Evolutionary conservation across 2,113 vertebrate species (phyloP).

Genomic region (Lamprologus tigripictilis): DNA sequence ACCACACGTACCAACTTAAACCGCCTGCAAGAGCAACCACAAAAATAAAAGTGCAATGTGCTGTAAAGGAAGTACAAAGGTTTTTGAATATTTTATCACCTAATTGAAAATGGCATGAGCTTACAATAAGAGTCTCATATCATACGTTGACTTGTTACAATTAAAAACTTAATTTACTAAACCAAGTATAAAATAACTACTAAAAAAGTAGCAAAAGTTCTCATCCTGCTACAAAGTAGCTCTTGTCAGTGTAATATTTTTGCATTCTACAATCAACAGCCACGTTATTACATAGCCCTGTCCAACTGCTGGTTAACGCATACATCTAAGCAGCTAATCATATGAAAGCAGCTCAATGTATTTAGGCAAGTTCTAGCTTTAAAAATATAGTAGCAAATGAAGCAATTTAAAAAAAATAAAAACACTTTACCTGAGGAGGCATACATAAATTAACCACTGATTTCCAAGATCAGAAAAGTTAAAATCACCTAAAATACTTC

Average conservation of each 20-base stretch:
- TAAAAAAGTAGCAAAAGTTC: neutral
- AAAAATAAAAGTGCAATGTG: neutral
- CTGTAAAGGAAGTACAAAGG: neutral
- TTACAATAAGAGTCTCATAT: neutral
- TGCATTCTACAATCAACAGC: neutral
- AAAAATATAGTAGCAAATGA: neutral
- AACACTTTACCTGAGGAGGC: neutral
- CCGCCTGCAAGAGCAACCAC: constrained; percentile 50
- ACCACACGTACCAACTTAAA: constrained; percentile 79
- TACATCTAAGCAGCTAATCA: neutral
- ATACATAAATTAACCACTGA: neutral
- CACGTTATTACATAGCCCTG: neutral
- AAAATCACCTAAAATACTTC: neutral
- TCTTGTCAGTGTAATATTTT: neutral
- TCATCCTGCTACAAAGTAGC: neutral
- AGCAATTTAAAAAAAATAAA: neutral
- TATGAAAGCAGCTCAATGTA: neutral
- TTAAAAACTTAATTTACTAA: neutral
- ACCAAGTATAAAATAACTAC: neutral
- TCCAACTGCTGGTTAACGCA: neutral
- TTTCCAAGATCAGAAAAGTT: rapidly evolving
- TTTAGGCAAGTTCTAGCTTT: neutral
- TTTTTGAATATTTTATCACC: neutral
- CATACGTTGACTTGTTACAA: neutral
- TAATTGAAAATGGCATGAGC: neutral